phyloP scores from a whole-genome alignment of 2,113 vertebrate species.

The Amazona guildingii region DNA sequence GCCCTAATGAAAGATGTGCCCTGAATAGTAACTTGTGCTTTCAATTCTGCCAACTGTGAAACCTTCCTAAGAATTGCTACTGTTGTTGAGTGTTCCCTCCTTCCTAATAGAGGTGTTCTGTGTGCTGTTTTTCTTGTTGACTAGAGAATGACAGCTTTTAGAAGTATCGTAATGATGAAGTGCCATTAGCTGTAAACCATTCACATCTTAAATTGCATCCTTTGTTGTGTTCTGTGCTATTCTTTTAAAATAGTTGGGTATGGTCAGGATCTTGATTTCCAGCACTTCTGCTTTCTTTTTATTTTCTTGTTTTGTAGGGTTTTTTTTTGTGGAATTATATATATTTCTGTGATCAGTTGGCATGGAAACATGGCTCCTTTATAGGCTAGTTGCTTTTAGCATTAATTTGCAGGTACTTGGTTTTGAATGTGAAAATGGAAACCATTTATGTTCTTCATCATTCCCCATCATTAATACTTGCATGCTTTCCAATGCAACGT shows the following conservation, averaged over 20 bases:
- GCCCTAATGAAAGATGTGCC: neutral
- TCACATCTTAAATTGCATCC: neutral
- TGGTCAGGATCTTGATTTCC: conserved; percentile 15
- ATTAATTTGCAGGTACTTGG: conserved; percentile 63
- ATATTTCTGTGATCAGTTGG: conserved; percentile 58
- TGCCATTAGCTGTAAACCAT: conserved; percentile 1
- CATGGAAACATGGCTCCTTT: conserved; percentile 51
- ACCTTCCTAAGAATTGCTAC: neutral
- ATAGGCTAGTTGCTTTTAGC: conserved; percentile 60
- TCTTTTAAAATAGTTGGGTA: conserved; percentile 33
- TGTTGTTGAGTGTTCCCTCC: neutral
- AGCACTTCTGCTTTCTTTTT: neutral
- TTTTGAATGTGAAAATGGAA: conserved; percentile 53
- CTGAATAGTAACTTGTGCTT: neutral
- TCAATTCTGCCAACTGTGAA: neutral
- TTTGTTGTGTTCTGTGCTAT: conserved; percentile 9
- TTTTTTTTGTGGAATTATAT: conserved; percentile 36
- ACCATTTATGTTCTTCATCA: conserved; percentile 30
- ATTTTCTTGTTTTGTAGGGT: neutral
- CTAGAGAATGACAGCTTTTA: conserved; percentile 30
- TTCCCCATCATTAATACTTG: conserved; percentile 12
- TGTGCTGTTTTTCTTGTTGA: conserved; percentile 24
- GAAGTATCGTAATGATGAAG: neutral
- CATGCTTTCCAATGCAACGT: neutral
- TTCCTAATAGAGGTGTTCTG: conserved; percentile 22